Evolutionary conservation across 2,888 invertebrate genomes (phyloP).

Genomic region (Nymphalis urticae): DNA sequence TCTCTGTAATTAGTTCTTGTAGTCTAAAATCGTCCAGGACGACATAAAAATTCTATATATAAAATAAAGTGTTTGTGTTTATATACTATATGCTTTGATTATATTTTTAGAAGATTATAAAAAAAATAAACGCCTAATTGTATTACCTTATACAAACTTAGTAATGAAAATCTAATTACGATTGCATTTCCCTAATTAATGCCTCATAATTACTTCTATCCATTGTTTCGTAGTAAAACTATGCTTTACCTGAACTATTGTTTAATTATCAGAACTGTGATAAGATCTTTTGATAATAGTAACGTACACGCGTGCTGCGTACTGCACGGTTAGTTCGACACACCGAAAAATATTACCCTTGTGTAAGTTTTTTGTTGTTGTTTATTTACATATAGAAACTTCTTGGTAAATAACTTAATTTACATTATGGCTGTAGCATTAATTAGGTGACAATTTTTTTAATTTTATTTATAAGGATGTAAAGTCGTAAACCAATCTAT

Average conservation of each 20-base stretch:
- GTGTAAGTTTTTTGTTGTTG: neutral
- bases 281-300: constrained; percentile 33
- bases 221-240: constrained; percentile 36
- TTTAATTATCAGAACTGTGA: constrained; percentile 33
- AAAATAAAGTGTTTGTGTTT: too few relatives aligned
- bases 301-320: constrained; percentile 5
- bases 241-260: constrained; percentile 33
- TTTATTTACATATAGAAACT: neutral
- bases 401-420: too few relatives aligned
- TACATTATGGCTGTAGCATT: too few relatives aligned
- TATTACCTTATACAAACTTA: neutral
- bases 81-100: too few relatives aligned
- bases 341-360: neutral
- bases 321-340: constrained; percentile 5
- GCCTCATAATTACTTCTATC: constrained; percentile 32
- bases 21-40: too few relatives aligned
- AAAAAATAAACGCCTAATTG: neutral
- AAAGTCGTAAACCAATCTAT: too few relatives aligned
- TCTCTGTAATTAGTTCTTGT: too few relatives aligned
- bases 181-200: constrained; percentile 34
- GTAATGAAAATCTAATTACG: constrained; percentile 42
- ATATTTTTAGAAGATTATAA: too few relatives aligned
- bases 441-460: too few relatives aligned
- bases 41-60: too few relatives aligned
- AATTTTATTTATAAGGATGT: too few relatives aligned